Evolutionary conservation across 2,888 invertebrate genomes (phyloP).

Genomic region (Prosopocoilus inquinatus): DNA sequence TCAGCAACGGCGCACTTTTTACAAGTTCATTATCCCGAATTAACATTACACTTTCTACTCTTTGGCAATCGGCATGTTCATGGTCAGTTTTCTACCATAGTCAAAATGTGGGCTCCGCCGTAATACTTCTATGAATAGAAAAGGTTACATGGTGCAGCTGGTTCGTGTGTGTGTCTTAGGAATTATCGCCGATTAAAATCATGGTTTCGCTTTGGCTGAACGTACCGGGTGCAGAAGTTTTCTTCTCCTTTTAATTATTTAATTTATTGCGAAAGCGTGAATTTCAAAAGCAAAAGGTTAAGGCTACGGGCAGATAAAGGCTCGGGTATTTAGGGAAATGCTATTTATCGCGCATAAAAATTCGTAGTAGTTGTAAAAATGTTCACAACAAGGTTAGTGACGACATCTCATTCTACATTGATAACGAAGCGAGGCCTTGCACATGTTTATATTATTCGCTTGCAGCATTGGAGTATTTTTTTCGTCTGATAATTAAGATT

Average conservation of each 20-base stretch:
- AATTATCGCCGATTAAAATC: too few species aligned
- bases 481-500: background rate
- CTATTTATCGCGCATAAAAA: background rate
- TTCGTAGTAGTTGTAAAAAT: background rate
- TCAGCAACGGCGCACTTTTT: slow-evolving; percentile 12
- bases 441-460: background rate
- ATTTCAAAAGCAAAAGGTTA: background rate
- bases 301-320: background rate
- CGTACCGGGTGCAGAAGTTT: too few species aligned
- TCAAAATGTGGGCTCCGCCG: background rate
- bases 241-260: too few species aligned
- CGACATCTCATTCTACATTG: background rate
- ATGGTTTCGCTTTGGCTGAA: too few species aligned
- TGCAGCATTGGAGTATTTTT: background rate
- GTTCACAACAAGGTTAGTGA: background rate
- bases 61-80: slow-evolving; percentile 17
- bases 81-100: slow-evolving; percentile 7
- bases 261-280: too few species aligned
- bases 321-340: background rate
- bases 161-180: too few species aligned
- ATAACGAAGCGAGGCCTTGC: background rate
- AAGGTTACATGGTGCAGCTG: background rate
- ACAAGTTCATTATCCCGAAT: slow-evolving; percentile 22
- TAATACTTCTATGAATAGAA: background rate
- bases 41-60: slow-evolving; percentile 21